Evolutionary conservation across 2,888 invertebrate species (phyloP).

Genomic region (Nomada goodeniana): DNA sequence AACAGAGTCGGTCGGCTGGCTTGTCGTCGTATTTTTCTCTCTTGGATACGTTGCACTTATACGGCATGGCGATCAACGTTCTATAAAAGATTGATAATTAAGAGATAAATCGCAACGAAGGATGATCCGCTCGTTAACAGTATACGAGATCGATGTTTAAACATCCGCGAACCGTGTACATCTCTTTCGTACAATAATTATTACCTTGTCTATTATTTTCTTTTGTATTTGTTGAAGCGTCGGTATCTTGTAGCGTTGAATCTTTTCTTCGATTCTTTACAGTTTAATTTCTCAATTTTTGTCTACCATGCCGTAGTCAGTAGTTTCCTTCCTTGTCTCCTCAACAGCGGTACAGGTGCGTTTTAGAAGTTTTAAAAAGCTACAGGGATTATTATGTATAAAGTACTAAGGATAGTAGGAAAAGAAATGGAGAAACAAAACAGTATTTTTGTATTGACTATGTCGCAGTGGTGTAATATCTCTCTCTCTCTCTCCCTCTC

Average conservation of each 20-base stretch:
- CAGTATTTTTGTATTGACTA: slow-evolving; percentile 81
- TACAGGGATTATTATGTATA: slow-evolving; percentile 76
- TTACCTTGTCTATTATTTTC: no score
- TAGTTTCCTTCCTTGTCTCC: slow-evolving; percentile 64
- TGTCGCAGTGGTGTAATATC: slow-evolving; percentile 33
- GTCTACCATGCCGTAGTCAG: slow-evolving; percentile 63
- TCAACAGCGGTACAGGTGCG: slow-evolving; percentile 63
- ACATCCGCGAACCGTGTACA: no score
- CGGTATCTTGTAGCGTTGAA: no score
- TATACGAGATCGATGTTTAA: no score
- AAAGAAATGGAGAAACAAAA: slow-evolving; percentile 77
- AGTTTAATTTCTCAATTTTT: not conserved
- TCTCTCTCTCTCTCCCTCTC: slow-evolving; percentile 4
- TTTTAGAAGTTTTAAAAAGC: slow-evolving; percentile 70
- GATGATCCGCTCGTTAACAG: slow-evolving; percentile 1
- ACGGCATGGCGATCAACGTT: slow-evolving; percentile 25
- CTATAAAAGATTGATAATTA: slow-evolving; percentile 12
- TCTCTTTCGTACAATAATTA: no score
- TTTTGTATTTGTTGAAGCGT: no score
- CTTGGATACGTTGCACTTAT: slow-evolving; percentile 24
- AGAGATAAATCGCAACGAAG: slow-evolving; percentile 6
- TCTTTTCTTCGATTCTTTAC: no score
- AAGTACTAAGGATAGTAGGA: slow-evolving; percentile 72
- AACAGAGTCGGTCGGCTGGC: slow-evolving; percentile 1
- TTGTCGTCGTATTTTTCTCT: slow-evolving; percentile 7